phyloP scores from a whole-genome alignment of 2,888 invertebrate genomes.

The Aelia acuminata region DNA sequence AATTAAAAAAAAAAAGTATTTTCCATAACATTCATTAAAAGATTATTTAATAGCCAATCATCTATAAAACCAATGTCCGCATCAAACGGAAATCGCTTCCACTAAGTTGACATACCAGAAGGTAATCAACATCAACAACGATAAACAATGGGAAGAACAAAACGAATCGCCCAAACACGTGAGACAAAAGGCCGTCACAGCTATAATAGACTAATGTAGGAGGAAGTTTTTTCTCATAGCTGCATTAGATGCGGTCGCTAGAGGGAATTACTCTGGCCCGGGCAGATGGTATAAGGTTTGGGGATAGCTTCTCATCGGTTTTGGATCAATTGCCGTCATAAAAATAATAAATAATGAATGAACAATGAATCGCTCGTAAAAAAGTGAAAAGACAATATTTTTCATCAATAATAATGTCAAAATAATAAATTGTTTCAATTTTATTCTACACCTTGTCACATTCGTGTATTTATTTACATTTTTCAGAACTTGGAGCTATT shows the following conservation, averaged over 20 bases:
- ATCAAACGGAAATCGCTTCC: neutral
- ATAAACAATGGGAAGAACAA: neutral
- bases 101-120: neutral
- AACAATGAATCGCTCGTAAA: too few relatives aligned
- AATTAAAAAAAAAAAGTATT: too few relatives aligned
- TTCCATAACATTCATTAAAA: too few relatives aligned
- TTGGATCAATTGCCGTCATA: neutral
- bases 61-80: neutral
- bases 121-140: neutral
- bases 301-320: neutral
- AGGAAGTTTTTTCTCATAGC: conserved; percentile 27
- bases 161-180: conserved; percentile 15
- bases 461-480: too few relatives aligned
- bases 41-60: too few relatives aligned
- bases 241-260: conserved; percentile 29
- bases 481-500: too few relatives aligned
- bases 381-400: too few relatives aligned
- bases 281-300: neutral
- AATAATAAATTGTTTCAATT: too few relatives aligned
- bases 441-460: too few relatives aligned
- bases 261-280: neutral
- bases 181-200: conserved; percentile 32
- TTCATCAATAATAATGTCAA: too few relatives aligned
- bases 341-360: neutral
- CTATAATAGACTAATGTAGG: conserved; percentile 17